Conservation (phyloP, 2,797 vertebrate genomes). For the Morus bassanus region DNA sequence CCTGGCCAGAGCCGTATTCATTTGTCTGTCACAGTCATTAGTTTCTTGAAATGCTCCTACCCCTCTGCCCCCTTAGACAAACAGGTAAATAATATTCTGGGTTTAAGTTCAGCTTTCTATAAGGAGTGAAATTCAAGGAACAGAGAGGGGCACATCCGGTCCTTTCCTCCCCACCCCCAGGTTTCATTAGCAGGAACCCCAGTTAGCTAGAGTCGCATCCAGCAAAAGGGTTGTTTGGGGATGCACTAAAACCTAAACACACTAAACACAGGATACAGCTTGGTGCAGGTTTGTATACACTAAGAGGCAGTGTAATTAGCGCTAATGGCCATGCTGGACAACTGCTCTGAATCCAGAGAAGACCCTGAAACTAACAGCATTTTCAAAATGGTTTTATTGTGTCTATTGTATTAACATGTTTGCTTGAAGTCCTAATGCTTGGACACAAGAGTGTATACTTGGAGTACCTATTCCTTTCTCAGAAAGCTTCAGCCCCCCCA, state of each 20-base stretch:
- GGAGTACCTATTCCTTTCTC: not conserved
- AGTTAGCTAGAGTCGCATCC: not conserved
- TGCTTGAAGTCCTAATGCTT: not conserved
- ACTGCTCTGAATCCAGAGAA: not conserved
- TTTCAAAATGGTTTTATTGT: not conserved
- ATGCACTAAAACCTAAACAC: not conserved
- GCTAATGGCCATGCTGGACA: not conserved
- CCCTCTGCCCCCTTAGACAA: not conserved
- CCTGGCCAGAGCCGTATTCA: not conserved
- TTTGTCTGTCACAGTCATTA: not conserved
- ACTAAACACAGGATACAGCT: not conserved
- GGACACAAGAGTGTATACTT: not conserved
- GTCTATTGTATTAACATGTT: not conserved
- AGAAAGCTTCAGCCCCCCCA: not conserved
- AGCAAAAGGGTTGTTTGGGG: not conserved
- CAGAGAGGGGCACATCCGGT: no score
- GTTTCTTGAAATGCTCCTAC: not conserved
- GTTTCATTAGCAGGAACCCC: not conserved
- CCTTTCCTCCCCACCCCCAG: not conserved
- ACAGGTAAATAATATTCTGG: not conserved
- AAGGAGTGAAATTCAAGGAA: not conserved
- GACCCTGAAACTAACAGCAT: not conserved
- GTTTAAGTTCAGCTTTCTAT: not conserved
- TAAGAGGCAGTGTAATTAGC: not conserved
- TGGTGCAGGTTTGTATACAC: not conserved